Evolutionary conservation across 2,113 vertebrate genomes (phyloP), one percentile per base, ranked within the genome.

Genomic region (Chionis minor): DNA sequence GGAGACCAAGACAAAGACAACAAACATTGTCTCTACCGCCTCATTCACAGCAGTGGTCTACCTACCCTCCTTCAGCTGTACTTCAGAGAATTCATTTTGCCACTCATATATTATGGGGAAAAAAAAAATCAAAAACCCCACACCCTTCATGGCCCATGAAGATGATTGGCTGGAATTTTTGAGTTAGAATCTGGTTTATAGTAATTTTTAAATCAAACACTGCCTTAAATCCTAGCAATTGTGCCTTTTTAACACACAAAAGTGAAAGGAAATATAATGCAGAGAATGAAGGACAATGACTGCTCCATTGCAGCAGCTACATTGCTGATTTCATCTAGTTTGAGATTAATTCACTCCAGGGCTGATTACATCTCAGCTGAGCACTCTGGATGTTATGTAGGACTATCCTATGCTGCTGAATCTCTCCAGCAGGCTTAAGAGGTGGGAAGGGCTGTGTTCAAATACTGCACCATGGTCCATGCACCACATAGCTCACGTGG

Each of bases 101-200:
- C 7, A 13, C 14, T 71, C 32, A 18, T 19, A 8, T 69, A 8
- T 74, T 18, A 49, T 58, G 20, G 14, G 26, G 3, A 44, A 79
- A n/a, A 38, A 38, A 38, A 40, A 16, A 26, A 1, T n/a, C 8
- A 26, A 62, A 55, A 28, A 14, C 1, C 1, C 1, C 3, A 5
- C 6, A 2, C 12, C 28, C 15, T 55, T 79, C 0, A 0, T 79
- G 61, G 26, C 11, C 12, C 12, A 19, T 85, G 40, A 62, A 84
- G 71, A 65, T 35, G 17, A 69, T 18, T 61, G 18, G 4, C 52
- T 85, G 79, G 33, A 81, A 47, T 10, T 21, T 81, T 81, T 74
- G 44, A 44, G 21, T 51, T 83, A 40, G 33, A 10, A 56, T 40
- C 32, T 83, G 45, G 13, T 45, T 55, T 79, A 49, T 23, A 51